phyloP scores from a whole-genome alignment of 2,113 vertebrate genomes.

The Sarotherodon lohbergeri region DNA sequence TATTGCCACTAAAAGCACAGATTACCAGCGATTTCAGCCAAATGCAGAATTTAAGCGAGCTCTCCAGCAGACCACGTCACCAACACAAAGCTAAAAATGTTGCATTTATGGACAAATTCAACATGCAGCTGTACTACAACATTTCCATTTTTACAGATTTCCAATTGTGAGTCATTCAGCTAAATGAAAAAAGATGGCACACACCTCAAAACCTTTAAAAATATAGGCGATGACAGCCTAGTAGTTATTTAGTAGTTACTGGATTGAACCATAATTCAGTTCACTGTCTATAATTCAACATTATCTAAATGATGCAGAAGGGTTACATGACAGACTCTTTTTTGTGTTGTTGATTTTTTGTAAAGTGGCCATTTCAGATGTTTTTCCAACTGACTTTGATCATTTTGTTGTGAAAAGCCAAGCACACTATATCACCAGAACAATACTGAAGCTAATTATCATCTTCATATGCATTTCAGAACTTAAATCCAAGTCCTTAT shows the following conservation, averaged over 20 bases:
- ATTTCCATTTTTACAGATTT: constrained; percentile 48
- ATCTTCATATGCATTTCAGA: not conserved
- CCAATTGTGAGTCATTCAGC: constrained; percentile 38
- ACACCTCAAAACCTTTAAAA: not conserved
- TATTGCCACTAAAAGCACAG: constrained; percentile 33
- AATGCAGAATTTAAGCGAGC: not conserved
- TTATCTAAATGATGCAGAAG: not conserved
- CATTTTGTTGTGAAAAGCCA: not conserved
- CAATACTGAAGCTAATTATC: not conserved
- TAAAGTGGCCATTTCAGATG: not conserved
- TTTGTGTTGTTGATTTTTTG: not conserved
- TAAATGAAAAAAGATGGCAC: constrained; percentile 10
- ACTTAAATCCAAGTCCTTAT: not conserved
- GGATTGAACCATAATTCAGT: not conserved
- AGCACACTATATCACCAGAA: not conserved
- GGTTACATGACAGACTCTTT: not conserved
- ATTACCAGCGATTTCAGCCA: constrained; percentile 8
- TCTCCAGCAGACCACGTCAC: not conserved
- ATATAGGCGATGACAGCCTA: not conserved
- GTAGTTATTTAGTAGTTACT: not conserved
- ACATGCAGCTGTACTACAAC: constrained; percentile 23
- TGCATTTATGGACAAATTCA: not conserved
- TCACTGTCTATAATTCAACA: not conserved
- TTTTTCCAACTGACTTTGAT: not conserved
- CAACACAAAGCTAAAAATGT: constrained; percentile 3